Evolutionary conservation across 2,113 vertebrate genomes (phyloP).

Genomic region (Hyperoodon ampullatus): DNA sequence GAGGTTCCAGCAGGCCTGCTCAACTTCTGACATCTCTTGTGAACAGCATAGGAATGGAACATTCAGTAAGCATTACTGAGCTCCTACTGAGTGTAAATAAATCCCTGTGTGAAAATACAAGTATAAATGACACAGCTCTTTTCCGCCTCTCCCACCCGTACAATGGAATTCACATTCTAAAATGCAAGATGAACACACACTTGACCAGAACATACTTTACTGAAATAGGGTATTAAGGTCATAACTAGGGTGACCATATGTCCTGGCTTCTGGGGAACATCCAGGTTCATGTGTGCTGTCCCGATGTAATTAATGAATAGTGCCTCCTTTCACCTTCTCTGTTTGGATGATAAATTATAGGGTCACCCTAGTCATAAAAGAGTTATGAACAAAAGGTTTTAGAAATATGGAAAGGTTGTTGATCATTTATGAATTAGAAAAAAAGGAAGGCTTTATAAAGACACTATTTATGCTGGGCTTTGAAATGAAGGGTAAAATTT

Average conservation of each 20-base stretch:
- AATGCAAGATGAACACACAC: background rate
- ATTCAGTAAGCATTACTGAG: background rate
- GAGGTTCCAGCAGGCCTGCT: background rate
- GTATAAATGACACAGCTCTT: background rate
- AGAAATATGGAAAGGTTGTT: background rate
- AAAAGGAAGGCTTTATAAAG: slow-evolving; percentile 4
- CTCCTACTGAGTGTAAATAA: background rate
- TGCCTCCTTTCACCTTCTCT: background rate
- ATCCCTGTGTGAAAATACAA: background rate
- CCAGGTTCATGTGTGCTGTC: background rate
- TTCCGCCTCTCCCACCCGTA: background rate
- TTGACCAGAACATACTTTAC: background rate
- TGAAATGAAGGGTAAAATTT: background rate
- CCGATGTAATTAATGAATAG: background rate
- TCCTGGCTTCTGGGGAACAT: background rate
- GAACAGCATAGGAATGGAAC: background rate
- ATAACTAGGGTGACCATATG: background rate
- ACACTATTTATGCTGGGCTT: background rate
- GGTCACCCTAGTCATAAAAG: background rate
- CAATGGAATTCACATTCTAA: background rate
- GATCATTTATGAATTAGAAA: slow-evolving; percentile 8
- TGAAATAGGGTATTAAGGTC: background rate
- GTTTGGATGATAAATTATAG: slow-evolving; percentile 13
- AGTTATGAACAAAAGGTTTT: background rate
- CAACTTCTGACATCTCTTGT: background rate